Evolutionary conservation across 2,113 vertebrate species (phyloP).

Genomic region (Syngnathus scovelli): DNA sequence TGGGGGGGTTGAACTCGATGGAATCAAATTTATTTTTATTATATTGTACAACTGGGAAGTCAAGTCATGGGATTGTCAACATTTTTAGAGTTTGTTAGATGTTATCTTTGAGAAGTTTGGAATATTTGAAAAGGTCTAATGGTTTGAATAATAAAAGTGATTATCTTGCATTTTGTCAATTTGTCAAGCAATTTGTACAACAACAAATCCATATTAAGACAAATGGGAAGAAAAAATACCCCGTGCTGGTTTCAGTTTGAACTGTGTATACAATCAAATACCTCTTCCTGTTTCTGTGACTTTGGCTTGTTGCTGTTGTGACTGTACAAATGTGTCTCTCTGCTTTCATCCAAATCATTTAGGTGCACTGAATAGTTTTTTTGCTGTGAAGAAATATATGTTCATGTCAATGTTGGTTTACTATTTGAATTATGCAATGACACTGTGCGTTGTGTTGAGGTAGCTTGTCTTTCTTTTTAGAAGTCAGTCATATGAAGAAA

Average conservation of each 20-base stretch:
- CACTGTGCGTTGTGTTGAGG: constrained; percentile 23
- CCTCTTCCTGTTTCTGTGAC: constrained; percentile 43
- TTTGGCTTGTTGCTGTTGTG: constrained; percentile 25
- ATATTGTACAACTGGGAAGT: neutral
- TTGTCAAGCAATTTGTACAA: neutral
- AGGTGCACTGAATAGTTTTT: constrained; percentile 19
- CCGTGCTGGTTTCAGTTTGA: constrained; percentile 23
- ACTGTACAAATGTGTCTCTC: constrained; percentile 17
- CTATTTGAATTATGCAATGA: constrained; percentile 51
- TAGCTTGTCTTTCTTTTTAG: constrained; percentile 31
- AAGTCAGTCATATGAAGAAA: constrained; percentile 29
- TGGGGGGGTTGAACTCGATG: neutral
- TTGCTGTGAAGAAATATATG: constrained; percentile 35
- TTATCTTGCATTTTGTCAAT: neutral
- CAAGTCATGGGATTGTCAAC: neutral
- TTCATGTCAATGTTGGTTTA: constrained; percentile 44
- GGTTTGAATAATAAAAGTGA: neutral
- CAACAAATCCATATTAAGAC: neutral
- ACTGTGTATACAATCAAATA: constrained; percentile 39
- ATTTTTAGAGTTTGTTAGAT: neutral
- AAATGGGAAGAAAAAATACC: neutral
- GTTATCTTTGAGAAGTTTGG: neutral
- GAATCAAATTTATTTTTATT: neutral
- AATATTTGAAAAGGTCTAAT: neutral
- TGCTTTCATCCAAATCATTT: constrained; percentile 30